Conservation (phyloP, 2,113 vertebrate species). For the Mormyrus iriodes region DNA sequence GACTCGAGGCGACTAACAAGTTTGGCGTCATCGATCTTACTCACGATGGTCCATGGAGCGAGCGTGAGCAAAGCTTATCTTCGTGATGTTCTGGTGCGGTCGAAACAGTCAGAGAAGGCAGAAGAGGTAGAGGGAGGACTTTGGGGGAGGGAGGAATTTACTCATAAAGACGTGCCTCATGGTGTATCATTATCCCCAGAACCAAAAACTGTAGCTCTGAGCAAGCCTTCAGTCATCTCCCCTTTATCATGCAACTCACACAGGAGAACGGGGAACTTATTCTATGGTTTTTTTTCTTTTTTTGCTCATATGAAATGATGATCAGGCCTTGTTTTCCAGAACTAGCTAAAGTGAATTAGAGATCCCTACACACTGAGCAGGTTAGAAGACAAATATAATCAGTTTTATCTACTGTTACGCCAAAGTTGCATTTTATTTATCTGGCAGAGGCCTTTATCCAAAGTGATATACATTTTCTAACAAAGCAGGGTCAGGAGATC, state of each 20-base stretch:
- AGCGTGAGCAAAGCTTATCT: background rate
- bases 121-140: background rate
- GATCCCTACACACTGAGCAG: background rate
- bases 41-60: background rate
- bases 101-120: background rate
- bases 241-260: background rate
- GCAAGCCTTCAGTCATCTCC: background rate
- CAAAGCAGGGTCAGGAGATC: background rate
- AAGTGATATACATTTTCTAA: background rate
- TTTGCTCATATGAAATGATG: background rate
- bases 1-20: background rate
- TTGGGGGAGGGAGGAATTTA: background rate
- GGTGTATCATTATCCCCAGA: background rate
- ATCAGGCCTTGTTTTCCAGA: background rate
- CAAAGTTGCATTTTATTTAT: background rate
- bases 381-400: background rate
- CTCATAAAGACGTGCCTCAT: background rate
- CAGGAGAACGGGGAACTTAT: background rate
- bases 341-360: background rate
- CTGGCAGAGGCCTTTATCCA: background rate
- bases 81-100: background rate
- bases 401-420: background rate
- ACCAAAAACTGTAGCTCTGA: background rate
- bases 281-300: too few relatives aligned
- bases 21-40: background rate